A percentile compares a stretch with the other conserved stretches of the same genome.
phyloP scores from a whole-genome alignment of 1,140 invertebrate species.

The Drosophila melanica region DNA sequence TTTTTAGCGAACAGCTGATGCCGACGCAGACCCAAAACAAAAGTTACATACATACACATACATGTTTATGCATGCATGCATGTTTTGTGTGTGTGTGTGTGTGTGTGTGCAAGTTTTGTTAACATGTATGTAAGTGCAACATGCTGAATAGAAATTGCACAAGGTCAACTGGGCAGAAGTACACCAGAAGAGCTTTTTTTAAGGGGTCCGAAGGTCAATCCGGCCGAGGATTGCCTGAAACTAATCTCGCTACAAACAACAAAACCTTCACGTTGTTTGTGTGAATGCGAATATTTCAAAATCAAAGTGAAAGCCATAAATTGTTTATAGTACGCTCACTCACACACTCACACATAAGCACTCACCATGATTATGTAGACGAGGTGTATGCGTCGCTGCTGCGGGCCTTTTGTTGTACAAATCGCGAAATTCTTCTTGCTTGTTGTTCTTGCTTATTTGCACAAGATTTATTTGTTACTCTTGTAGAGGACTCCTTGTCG shows the following conservation, averaged over 20 bases:
- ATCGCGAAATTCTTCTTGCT: constrained; percentile 53
- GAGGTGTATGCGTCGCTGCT: constrained; percentile 58
- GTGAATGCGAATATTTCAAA: constrained; percentile 7
- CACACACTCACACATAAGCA: constrained; percentile 30
- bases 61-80: not conserved
- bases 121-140: constrained; percentile 1
- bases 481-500: constrained; percentile 24
- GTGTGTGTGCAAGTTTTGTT: not conserved
- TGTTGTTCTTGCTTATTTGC: constrained; percentile 18
- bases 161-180: constrained; percentile 26
- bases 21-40: constrained; percentile 4
- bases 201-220: constrained; percentile 17
- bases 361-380: constrained; percentile 77
- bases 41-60: not conserved
- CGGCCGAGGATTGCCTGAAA: not conserved
- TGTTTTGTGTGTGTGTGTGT: not conserved
- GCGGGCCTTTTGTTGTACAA: constrained; percentile 52
- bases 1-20: constrained; percentile 48
- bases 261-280: not conserved
- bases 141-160: constrained; percentile 7
- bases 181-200: not conserved
- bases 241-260: constrained; percentile 15
- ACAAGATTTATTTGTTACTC: constrained; percentile 19
- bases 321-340: constrained; percentile 26
- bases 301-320: constrained; percentile 48